Evolutionary conservation across 2,888 invertebrate genomes (phyloP).

Genomic region (Cryptus armator): DNA sequence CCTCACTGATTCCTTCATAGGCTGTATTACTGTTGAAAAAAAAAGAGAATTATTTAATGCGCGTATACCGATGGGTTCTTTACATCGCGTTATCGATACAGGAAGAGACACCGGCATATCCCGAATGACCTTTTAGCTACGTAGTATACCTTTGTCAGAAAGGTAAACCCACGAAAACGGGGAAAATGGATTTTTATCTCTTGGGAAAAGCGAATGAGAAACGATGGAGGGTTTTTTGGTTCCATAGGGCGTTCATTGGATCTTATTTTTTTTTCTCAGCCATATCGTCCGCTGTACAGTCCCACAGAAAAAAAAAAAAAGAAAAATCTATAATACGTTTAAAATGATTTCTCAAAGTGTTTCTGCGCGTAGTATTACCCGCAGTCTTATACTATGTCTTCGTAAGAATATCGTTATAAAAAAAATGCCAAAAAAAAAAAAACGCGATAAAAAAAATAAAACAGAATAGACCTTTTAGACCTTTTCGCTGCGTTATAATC

Average conservation of each 20-base stretch:
- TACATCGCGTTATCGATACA: neutral
- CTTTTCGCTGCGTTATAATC: no score
- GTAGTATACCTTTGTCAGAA: neutral
- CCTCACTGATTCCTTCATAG: neutral
- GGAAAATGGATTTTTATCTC: slow-evolving; percentile 11
- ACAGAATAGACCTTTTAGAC: no score
- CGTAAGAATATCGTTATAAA: no score
- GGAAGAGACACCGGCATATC: neutral
- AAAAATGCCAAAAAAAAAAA: no score
- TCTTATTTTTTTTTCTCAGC: no score
- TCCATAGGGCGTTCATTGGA: neutral
- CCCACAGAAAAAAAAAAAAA: no score
- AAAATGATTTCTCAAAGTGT: no score
- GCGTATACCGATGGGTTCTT: neutral
- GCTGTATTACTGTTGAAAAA: neutral
- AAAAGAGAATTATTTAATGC: neutral
- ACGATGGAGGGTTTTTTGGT: slow-evolving; percentile 8
- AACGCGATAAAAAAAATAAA: no score
- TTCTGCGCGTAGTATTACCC: no score
- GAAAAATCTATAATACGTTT: no score
- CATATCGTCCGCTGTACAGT: no score
- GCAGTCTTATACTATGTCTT: no score
- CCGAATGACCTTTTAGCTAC: neutral
- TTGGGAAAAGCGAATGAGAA: slow-evolving; percentile 7
- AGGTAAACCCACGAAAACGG: neutral